Conservation (phyloP, 1,140 invertebrate species). For the Conus betulinus region DNA sequence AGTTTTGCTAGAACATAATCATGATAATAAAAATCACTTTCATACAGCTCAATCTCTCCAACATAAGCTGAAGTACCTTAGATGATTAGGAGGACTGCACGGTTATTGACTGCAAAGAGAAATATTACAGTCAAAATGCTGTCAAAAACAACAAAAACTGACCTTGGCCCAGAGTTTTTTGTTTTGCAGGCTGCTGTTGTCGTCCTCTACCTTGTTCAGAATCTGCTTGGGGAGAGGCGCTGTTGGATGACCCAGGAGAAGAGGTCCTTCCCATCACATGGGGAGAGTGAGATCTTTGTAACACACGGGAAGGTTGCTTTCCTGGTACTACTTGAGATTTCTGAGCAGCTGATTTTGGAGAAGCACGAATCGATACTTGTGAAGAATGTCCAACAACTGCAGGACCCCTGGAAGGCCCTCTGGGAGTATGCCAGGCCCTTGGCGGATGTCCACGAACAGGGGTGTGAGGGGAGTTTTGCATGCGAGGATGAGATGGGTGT, state of each 20-base stretch:
- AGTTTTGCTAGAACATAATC: too few relatives aligned
- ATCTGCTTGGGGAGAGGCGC: background rate
- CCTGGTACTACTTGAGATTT: background rate
- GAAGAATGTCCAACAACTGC: background rate
- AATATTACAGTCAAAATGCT: too few relatives aligned
- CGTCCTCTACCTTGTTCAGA: background rate
- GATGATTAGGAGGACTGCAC: too few relatives aligned
- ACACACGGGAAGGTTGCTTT: background rate
- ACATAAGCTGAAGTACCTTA: too few relatives aligned
- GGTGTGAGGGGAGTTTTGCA: background rate
- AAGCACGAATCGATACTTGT: background rate
- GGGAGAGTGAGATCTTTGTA: background rate
- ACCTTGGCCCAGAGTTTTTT: background rate
- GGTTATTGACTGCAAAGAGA: too few relatives aligned
- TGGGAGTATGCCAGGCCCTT: background rate
- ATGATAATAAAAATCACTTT: too few relatives aligned
- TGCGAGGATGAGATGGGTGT: background rate
- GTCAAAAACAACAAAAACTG: background rate
- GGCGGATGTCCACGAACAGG: background rate
- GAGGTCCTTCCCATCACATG: background rate
- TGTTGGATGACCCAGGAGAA: background rate
- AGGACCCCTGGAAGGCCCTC: background rate
- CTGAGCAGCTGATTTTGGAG: background rate
- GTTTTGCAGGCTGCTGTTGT: background rate
- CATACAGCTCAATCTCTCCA: too few relatives aligned